These are phyloP conservation scores for Lamproptera curius DNA, from an alignment of 2,888 invertebrate species.

Conservation along the genomic window DNA sequence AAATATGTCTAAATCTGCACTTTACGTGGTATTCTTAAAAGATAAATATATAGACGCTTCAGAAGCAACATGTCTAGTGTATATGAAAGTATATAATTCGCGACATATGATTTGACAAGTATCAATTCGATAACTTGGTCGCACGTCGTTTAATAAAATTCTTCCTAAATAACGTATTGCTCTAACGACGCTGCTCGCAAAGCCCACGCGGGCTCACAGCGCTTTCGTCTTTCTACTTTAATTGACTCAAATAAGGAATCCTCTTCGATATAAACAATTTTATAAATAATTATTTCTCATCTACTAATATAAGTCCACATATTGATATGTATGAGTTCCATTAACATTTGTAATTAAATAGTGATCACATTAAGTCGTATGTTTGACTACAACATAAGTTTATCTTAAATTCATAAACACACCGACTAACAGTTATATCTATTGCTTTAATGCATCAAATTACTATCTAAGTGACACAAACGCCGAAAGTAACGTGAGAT, in stretches of 20 bases:
- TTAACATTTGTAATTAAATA: slow-evolving; percentile 29
- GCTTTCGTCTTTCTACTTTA: slow-evolving; percentile 49
- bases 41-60: slow-evolving; percentile 17
- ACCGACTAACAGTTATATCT: slow-evolving; percentile 39
- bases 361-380: slow-evolving; percentile 28
- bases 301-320: slow-evolving; percentile 49
- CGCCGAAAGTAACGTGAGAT: not conserved
- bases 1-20: slow-evolving; percentile 10
- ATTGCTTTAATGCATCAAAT: slow-evolving; percentile 15
- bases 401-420: slow-evolving; percentile 45
- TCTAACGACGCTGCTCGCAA: slow-evolving; percentile 30
- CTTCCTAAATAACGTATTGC: not conserved
- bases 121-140: slow-evolving; percentile 17
- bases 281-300: slow-evolving; percentile 47
- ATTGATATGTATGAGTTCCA: slow-evolving; percentile 69
- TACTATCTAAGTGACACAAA: slow-evolving; percentile 11
- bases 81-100: slow-evolving; percentile 21
- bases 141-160: not conserved
- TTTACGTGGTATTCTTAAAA: slow-evolving; percentile 1
- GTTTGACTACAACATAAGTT: slow-evolving; percentile 47
- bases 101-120: slow-evolving; percentile 14
- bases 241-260: slow-evolving; percentile 78
- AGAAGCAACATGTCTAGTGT: slow-evolving; percentile 19
- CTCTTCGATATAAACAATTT: slow-evolving; percentile 51
- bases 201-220: slow-evolving; percentile 42